Base-by-base conservation (phyloP, 2,113 vertebrate genomes). In the Hiodon alosoides region DNA sequence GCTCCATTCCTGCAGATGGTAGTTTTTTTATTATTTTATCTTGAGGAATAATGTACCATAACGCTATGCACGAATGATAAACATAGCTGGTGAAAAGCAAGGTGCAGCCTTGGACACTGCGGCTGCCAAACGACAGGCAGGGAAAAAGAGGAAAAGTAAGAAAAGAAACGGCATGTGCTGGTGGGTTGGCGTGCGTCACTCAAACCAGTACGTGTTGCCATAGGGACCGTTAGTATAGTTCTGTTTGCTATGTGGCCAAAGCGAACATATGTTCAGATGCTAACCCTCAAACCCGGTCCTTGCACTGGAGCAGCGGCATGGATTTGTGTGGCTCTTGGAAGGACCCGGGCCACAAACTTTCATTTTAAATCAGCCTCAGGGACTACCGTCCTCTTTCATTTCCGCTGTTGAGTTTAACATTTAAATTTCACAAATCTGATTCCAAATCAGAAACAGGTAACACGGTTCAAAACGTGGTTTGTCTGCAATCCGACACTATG, bases 1-100 rank as follows among this genome's bases (percentile, higher is more conserved):
- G 77, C 80, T 75, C 82, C 71, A 81, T 85, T 83, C 72, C 79
- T 87, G 82, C 87, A 90, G 85, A 88, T 88, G 86, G 85, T 86
- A 79, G 76, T 85, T 83, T 77, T 83, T 87, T 16, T 87, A 79
- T 75, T 85, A 82, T 77, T 83, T 87, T 16, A 74, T 79, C 84
- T 79, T 84, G 78, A 86, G 80, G 82, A 84, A 80, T 78, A 80
- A 78, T 68, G 16, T 71, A 77, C 75, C 79, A 71, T 84, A 84
- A 82, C 55, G 61, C 74, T 81, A 87, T 82, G 78, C 74, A 79
- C 75, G 80, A 70, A 61, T 73, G 78, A 78, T 67, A 70, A 73
- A 53, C 65, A 72, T 77, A 74, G 74, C 69, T 59, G 31, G 8
- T 67, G 80, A 77, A 74, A 74, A 48, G 13, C 48, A 58, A 74